Percentiles rank a stretch among this genome's conserved stretches.
These are phyloP conservation scores for Gasterosteus nipponicus DNA, from an alignment of 2,113 vertebrate species.

Conservation along the genomic window DNA sequence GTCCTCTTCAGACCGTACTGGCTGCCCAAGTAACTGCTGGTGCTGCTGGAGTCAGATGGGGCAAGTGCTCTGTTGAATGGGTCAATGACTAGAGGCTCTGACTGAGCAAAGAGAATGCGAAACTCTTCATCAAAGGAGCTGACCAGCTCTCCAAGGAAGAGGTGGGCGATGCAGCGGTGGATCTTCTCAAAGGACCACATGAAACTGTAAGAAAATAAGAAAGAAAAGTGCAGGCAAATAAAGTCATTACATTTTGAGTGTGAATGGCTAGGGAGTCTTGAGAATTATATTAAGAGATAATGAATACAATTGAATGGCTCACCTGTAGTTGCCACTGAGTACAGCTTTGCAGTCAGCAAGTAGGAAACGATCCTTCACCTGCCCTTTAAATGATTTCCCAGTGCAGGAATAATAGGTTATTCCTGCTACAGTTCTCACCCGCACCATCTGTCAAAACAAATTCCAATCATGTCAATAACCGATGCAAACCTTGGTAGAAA, in stretches of 20 bases:
- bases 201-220: constrained; percentile 83
- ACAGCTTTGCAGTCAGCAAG: constrained; percentile 94
- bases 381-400: constrained; percentile 94
- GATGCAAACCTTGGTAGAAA: background rate
- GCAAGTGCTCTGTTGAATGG: constrained; percentile 78
- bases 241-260: background rate
- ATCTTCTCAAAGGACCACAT: constrained; percentile 99
- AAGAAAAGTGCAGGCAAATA: constrained; percentile 7
- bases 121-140: constrained; percentile 97
- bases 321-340: constrained; percentile 98
- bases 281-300: background rate
- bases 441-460: constrained; percentile 87
- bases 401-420: constrained; percentile 93
- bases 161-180: constrained; percentile 94
- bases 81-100: constrained; percentile 89
- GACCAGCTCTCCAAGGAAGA: constrained; percentile 96
- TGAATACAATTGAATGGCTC: constrained; percentile 26
- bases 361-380: constrained; percentile 95
- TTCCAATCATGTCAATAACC: background rate
- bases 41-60: constrained; percentile 63
- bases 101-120: constrained; percentile 95
- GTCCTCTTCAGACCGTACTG: constrained; percentile 81
- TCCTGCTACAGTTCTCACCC: constrained; percentile 92
- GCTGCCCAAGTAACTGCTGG: constrained; percentile 71
- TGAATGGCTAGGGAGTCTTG: background rate